Evolutionary conservation across 30 jellyfish, hydroid and myxozoan genomes (phyloP), one percentile per base, ranked within the genome.

Genomic region (Sanderia malayensis): DNA sequence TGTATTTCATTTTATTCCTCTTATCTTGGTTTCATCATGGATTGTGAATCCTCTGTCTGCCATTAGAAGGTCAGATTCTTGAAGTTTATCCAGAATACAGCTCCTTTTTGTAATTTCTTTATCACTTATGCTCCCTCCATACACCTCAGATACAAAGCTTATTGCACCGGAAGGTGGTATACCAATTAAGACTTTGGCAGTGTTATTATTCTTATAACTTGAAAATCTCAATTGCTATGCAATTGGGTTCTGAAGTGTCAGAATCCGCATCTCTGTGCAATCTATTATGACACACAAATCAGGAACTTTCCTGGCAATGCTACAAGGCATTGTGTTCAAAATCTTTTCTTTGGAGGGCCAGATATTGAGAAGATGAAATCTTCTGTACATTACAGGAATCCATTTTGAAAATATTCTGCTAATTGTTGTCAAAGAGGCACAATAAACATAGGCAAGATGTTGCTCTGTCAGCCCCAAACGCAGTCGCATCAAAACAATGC

Each of bases 101-200:
- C 73, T 13, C 22, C 33, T 45, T 34, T 41, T 27, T 27, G 81
- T 69, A 3, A 69, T 69, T 27, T 23, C 81, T 8, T 46, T 69
- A 32, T 69, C 81, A 1, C 46, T 13, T 25, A 69, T 24, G 18
- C 73, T 4, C 59, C 74, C 79, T 17, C 27, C 45, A 34, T 41
- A 41, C 73, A 69, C 4, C 21, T 37, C 70, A 33, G 81, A 69
- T 20, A 69, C 70, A 44, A 19, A 69, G 13, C 31, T 20, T 17
- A 69, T 44, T 23, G 59, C 58, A 24, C 81, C 70, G 44, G 26
- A 18, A 13, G 81, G 81, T 27, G 81, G 15, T 13, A 69, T 46
- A n/a, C 81, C 81, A 69, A 46, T 45, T 20, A 69, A 49, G 27
- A 25, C 81, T 46, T 69, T 69, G 8, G 45, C 72, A 33, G 81